A percentile compares a stretch with the other conserved stretches of the same genome.
These are phyloP conservation scores for Acrocyrtus sp. DNA, from an alignment of 2,888 invertebrate species.

Conservation along the genomic window DNA sequence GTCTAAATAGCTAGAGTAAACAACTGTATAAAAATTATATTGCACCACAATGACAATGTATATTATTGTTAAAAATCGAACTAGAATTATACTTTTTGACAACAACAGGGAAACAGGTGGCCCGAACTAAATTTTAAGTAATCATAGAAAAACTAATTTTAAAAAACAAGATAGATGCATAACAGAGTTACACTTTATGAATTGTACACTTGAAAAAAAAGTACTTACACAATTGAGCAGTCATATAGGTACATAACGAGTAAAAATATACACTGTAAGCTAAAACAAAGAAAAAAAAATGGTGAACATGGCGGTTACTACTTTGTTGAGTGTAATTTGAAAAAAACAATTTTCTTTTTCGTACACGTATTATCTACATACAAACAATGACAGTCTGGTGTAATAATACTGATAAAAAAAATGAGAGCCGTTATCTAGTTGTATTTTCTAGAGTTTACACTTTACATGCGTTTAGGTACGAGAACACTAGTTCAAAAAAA, in stretches of 20 bases:
- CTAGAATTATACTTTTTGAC: constrained; percentile 31
- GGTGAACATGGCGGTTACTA: too few relatives aligned
- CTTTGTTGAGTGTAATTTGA: too few relatives aligned
- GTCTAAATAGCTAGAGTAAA: too few relatives aligned
- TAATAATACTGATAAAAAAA: constrained; percentile 19
- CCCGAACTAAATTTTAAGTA: constrained; percentile 22
- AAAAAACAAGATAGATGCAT: not conserved
- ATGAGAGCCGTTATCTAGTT: constrained; percentile 1
- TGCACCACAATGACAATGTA: constrained; percentile 28
- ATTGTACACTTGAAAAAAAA: not conserved
- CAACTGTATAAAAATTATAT: too few relatives aligned
- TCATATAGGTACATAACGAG: too few relatives aligned
- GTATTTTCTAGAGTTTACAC: not conserved
- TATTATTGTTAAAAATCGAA: not conserved
- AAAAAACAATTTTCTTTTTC: too few relatives aligned
- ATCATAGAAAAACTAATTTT: not conserved
- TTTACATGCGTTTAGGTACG: not conserved
- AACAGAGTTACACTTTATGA: too few relatives aligned
- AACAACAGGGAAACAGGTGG: constrained; percentile 52
- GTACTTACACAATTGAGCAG: too few relatives aligned
- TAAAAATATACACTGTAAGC: not conserved
- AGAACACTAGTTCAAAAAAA: not conserved
- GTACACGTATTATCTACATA: constrained; percentile 4
- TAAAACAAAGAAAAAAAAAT: not conserved
- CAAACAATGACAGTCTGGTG: constrained; percentile 45